A percentile compares a stretch with the other conserved stretches of the same genome.
phyloP scores from a whole-genome alignment of 2,797 vertebrate species.

The Paramormyrops hopkinsi region DNA sequence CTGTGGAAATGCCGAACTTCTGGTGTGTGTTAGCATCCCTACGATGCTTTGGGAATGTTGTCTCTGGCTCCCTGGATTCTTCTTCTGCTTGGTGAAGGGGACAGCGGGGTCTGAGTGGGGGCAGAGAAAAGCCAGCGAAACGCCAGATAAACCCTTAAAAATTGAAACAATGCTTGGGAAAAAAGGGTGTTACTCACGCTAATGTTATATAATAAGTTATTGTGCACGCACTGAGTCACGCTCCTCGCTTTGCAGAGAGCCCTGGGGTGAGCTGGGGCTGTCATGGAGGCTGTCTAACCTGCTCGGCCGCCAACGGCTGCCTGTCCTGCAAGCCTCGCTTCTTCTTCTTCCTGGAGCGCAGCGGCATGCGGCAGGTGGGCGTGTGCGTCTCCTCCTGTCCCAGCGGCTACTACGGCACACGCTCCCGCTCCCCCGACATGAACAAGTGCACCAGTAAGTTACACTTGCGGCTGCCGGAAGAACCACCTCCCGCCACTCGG shows the following conservation, averaged over 20 bases:
- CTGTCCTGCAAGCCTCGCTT: slow-evolving; percentile 93
- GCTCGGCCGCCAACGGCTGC: slow-evolving; percentile 97
- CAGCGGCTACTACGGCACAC: slow-evolving; percentile 87
- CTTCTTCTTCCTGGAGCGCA: slow-evolving; percentile 97
- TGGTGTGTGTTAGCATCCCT: not conserved
- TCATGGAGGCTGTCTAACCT: slow-evolving; percentile 91
- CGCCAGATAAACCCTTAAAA: not conserved
- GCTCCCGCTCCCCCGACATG: slow-evolving; percentile 88
- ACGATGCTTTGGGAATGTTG: no score
- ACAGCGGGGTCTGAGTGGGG: not conserved
- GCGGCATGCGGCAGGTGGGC: slow-evolving; percentile 94
- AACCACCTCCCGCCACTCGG: no score
- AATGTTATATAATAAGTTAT: not conserved
- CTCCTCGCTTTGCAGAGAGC: slow-evolving; percentile 59
- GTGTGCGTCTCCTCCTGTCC: slow-evolving; percentile 95
- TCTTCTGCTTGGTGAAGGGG: not conserved
- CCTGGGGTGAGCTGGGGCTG: slow-evolving; percentile 85
- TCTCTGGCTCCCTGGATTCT: not conserved
- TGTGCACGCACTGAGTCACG: not conserved
- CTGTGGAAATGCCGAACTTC: not conserved
- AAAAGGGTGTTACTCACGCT: not conserved
- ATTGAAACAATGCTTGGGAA: not conserved
- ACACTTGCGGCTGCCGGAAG: not conserved
- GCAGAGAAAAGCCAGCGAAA: not conserved
- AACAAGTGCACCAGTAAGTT: slow-evolving; percentile 96